Evolutionary conservation across 1,140 invertebrate species (phyloP), one percentile per base, ranked within the genome.

Genomic region (Pseudomyrmex dendroicus): DNA sequence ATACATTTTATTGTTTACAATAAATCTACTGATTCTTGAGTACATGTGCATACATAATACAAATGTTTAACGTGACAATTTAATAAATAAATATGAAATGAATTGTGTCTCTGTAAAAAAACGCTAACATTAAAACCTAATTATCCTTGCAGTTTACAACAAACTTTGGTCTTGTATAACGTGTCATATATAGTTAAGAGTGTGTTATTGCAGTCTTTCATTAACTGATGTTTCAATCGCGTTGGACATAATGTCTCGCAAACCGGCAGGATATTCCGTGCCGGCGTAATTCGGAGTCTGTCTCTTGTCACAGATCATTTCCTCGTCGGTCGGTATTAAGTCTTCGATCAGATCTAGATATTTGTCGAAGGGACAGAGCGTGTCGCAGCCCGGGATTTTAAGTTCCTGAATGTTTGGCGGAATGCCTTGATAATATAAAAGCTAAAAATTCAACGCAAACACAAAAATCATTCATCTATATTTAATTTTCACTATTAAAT

Each of bases 381-480:
- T 85, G 0, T 94, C 92, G 90, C 96, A 96, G 9, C 95, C 95
- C 15, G 96, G 96, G 20, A 96, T 89, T n/a, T 83, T 93, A 1
- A 96, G 83, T 56, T 92, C 93, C 62, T 91, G 85, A 7, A 95
- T 93, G 10, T 92, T 90, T 74, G 13, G 94, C 91, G 84, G 95
- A 90, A 90, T 96, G 95, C 68, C 95, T 91, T 74, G 95, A 91
- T 88, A 94, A 95, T 72, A 95, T 87, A 85, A 9, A 8, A 91
- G 35, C 89, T 91, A 35, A 83, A 22, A 67, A 52, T 50, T 1
- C 5, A 25, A 57, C 52, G 68, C 59, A 12, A 4, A 1, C 35
- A 25, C 48, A 61, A 2, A 15, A 10, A 8, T 17, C 59, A 66
- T 54, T 66, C 2, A 54, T 59, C 10, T 22, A 7, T 63, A 2